Conservation (phyloP, 2,797 vertebrate species). For the Cygnus olor region DNA sequence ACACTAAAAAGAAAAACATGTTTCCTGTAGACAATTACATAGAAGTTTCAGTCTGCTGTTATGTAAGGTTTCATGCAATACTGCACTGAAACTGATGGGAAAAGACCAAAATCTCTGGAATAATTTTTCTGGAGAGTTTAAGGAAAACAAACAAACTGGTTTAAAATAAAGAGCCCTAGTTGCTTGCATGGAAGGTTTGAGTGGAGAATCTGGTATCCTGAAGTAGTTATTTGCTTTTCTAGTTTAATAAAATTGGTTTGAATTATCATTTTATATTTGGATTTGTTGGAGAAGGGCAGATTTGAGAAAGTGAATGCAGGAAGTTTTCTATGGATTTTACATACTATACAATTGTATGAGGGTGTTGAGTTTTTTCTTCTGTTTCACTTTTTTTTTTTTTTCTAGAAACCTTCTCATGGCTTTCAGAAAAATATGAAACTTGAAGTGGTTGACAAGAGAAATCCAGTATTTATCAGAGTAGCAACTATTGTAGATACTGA, state of each 20-base stretch:
- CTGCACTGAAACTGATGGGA: background rate
- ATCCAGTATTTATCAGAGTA: constrained; percentile 84
- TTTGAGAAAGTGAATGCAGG: background rate
- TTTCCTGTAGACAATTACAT: background rate
- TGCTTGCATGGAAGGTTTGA: background rate
- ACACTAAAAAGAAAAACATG: background rate
- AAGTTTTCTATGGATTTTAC: background rate
- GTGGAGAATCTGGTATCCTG: background rate
- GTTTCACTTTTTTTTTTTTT: constrained; percentile 9
- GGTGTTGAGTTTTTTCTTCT: background rate
- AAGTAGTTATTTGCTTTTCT: background rate
- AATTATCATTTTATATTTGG: background rate
- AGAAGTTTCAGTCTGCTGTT: background rate
- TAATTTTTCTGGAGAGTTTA: background rate
- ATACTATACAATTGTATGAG: background rate
- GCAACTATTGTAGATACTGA: constrained; percentile 84
- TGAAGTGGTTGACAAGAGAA: constrained; percentile 87
- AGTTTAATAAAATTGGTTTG: background rate
- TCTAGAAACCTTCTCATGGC: constrained; percentile 84
- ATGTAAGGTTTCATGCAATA: background rate
- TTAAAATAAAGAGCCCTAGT: background rate
- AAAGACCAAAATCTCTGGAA: background rate
- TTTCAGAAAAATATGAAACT: constrained; percentile 87
- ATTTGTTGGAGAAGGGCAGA: background rate
- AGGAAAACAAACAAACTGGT: accelerated